These are phyloP conservation scores for Euura lappo DNA, from an alignment of 1,140 invertebrate species.

Conservation along the genomic window DNA sequence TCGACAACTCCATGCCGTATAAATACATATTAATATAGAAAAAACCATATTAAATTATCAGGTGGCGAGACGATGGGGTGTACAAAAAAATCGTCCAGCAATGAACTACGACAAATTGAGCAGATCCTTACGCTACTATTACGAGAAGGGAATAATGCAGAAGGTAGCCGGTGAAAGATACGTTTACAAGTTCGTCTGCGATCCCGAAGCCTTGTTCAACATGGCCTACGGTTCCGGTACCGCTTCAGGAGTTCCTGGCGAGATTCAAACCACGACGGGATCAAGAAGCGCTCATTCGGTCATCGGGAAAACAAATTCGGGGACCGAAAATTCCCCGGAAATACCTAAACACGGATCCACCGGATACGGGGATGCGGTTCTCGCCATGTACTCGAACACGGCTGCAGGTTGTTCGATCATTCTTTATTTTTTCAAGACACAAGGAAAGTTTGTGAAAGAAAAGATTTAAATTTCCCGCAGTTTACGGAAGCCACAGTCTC, in stretches of 20 bases:
- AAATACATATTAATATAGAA: too few relatives aligned
- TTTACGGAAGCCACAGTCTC: conserved; percentile 49
- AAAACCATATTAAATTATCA: conserved; percentile 37
- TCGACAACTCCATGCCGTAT: too few relatives aligned
- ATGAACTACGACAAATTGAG: conserved; percentile 98
- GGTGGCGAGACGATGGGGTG: conserved; percentile 83
- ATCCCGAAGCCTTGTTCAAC: conserved; percentile 90
- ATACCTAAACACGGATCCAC: conserved; percentile 30
- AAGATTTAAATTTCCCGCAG: conserved; percentile 28
- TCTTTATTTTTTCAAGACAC: neutral
- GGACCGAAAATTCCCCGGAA: conserved; percentile 32
- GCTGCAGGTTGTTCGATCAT: conserved; percentile 32
- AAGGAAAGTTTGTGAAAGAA: neutral
- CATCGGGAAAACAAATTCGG: conserved; percentile 30
- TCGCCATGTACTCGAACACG: conserved; percentile 48
- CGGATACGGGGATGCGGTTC: conserved; percentile 44
- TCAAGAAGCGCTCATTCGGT: conserved; percentile 27
- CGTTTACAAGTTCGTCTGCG: conserved; percentile 96
- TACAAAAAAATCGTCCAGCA: conserved; percentile 88
- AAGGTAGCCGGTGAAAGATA: conserved; percentile 96
- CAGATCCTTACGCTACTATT: conserved; percentile 91
- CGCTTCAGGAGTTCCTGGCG: conserved; percentile 22
- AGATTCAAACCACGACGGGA: conserved; percentile 27
- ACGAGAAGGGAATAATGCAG: conserved; percentile 98
- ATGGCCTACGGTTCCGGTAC: conserved; percentile 72